Evolutionary conservation across 2,888 invertebrate genomes (phyloP).

Genomic region (Teleiodes luculella): DNA sequence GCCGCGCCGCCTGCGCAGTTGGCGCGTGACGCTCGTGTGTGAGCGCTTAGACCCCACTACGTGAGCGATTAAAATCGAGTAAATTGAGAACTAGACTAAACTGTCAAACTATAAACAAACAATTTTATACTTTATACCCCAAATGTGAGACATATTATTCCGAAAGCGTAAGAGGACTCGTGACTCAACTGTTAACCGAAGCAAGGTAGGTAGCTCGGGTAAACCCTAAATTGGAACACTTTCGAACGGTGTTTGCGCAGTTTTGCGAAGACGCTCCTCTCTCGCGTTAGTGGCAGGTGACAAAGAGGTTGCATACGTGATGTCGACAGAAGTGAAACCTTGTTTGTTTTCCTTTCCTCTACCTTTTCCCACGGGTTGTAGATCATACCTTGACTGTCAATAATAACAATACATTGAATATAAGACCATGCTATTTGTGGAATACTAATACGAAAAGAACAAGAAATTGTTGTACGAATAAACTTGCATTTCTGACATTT

Average conservation of each 20-base stretch:
- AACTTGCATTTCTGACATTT: neutral
- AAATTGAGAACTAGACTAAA: conserved; percentile 38
- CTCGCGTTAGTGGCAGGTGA: conserved; percentile 28
- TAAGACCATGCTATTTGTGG: no score
- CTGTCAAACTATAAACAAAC: conserved; percentile 33
- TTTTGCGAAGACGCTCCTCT: conserved; percentile 36
- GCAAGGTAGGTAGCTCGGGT: conserved; percentile 35
- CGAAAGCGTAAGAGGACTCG: conserved; percentile 34
- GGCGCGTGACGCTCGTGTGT: conserved; percentile 54
- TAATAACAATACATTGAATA: no score
- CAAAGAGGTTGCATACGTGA: conserved; percentile 28
- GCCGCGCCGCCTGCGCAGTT: conserved; percentile 17
- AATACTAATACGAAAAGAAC: neutral
- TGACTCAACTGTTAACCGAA: conserved; percentile 38
- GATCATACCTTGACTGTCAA: no score
- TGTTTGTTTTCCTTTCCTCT: conserved; percentile 3
- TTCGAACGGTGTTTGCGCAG: conserved; percentile 29
- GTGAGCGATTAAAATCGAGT: conserved; percentile 61
- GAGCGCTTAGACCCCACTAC: conserved; percentile 43
- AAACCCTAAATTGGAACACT: conserved; percentile 53
- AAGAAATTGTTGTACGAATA: neutral
- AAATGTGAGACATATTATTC: conserved; percentile 30
- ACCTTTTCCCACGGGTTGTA: neutral
- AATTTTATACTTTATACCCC: conserved; percentile 35
- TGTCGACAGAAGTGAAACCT: neutral